These are phyloP conservation scores for Aphidius colemani DNA, from an alignment of 2,888 invertebrate species.

Conservation along the genomic window DNA sequence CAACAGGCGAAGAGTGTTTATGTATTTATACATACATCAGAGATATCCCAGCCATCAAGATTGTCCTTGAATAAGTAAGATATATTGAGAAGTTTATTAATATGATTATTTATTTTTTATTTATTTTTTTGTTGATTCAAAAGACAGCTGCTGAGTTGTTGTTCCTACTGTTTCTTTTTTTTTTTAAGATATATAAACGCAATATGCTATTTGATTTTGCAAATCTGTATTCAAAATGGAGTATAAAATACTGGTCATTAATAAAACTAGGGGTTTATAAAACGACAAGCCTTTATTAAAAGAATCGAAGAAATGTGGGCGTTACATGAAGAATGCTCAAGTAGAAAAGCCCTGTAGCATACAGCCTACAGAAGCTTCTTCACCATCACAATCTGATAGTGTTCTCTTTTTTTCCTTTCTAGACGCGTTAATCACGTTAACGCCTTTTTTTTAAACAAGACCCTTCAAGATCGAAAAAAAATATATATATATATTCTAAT, in stretches of 20 bases:
- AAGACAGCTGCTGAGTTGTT: slow-evolving; percentile 47
- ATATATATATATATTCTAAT: background rate
- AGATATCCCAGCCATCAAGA: slow-evolving; percentile 14
- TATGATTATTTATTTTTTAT: slow-evolving; percentile 34
- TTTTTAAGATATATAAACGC: slow-evolving; percentile 35
- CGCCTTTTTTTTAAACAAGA: slow-evolving; percentile 40
- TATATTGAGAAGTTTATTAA: slow-evolving; percentile 21
- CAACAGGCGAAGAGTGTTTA: slow-evolving; percentile 5
- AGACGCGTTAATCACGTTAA: slow-evolving; percentile 49
- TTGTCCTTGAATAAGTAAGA: slow-evolving; percentile 16
- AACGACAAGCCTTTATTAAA: slow-evolving; percentile 60
- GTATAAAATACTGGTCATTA: slow-evolving; percentile 55
- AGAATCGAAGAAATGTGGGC: slow-evolving; percentile 63
- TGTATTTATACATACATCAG: background rate
- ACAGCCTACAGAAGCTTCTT: slow-evolving; percentile 23
- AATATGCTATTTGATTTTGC: slow-evolving; percentile 31
- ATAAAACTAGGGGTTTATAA: slow-evolving; percentile 39
- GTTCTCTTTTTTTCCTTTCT: slow-evolving; percentile 21
- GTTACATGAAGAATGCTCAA: slow-evolving; percentile 49
- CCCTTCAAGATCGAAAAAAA: slow-evolving; percentile 13
- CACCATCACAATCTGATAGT: no score
- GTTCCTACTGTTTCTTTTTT: slow-evolving; percentile 7
- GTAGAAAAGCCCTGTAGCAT: slow-evolving; percentile 22
- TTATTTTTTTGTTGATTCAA: slow-evolving; percentile 36
- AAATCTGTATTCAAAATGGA: background rate